Conservation (phyloP, 2,113 vertebrate species). For the Grantiella picta region DNA sequence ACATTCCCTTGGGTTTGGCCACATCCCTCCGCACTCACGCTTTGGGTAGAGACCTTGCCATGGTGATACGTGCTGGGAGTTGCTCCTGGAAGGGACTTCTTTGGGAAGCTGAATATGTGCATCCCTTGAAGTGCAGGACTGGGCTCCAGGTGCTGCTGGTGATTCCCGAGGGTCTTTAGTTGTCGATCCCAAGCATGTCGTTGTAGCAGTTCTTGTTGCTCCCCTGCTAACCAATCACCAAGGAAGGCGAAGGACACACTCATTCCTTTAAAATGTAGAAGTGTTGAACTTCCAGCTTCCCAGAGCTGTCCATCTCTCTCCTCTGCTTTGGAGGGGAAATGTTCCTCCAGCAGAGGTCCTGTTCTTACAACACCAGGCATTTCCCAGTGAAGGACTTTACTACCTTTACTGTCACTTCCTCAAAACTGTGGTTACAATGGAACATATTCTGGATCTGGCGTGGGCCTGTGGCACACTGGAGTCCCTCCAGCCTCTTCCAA, state of each 20-base stretch:
- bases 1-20: rapidly evolving
- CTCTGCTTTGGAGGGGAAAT: not conserved
- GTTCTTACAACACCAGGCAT: not conserved
- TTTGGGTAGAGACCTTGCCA: rapidly evolving
- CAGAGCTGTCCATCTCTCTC: not conserved
- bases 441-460: not conserved
- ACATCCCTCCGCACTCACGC: rapidly evolving
- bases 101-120: not conserved
- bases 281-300: not conserved
- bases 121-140: not conserved
- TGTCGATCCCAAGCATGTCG: not conserved
- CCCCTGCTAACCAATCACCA: not conserved
- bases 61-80: not conserved
- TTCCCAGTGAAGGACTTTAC: not conserved
- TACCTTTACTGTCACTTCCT: not conserved
- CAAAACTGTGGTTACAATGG: not conserved
- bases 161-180: not conserved
- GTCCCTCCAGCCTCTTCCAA: not conserved
- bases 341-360: not conserved
- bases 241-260: not conserved
- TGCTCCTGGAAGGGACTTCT: not conserved
- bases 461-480: not conserved
- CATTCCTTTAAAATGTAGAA: not conserved
- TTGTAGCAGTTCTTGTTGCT: not conserved
- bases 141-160: not conserved